Conservation (phyloP, 2,888 invertebrate genomes). For the Drosophila kokeensis region DNA sequence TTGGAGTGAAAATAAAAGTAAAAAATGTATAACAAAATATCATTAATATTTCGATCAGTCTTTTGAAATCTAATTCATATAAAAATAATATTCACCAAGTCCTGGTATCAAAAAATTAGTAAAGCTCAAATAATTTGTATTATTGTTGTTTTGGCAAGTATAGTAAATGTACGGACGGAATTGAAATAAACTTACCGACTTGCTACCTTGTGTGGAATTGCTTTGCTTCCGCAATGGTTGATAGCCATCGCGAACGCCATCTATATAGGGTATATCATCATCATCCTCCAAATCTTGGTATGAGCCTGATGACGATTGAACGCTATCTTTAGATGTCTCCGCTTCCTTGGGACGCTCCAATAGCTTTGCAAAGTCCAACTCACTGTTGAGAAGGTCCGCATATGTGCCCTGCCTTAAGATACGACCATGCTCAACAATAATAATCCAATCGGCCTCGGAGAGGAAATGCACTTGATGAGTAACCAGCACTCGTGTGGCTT, state of each 20-base stretch:
- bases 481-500: conserved; percentile 88
- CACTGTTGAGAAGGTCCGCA: conserved; percentile 85
- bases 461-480: conserved; percentile 93
- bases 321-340: conserved; percentile 48
- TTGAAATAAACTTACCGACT: conserved; percentile 69
- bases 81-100: background rate
- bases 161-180: background rate
- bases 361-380: conserved; percentile 86
- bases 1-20: background rate
- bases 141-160: background rate
- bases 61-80: background rate
- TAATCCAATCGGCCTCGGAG: conserved; percentile 87
- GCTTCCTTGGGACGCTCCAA: conserved; percentile 82
- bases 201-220: conserved; percentile 69
- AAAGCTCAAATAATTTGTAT: background rate
- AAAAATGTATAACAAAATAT: background rate
- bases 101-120: background rate
- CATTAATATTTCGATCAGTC: background rate
- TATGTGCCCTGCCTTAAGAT: conserved; percentile 86
- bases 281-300: conserved; percentile 70
- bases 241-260: conserved; percentile 82
- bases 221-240: conserved; percentile 75
- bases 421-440: conserved; percentile 87
- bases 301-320: conserved; percentile 25
- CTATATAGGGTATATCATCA: conserved; percentile 85